A percentile compares a stretch with the other conserved stretches of the same genome.
Conservation (phyloP, 2,797 vertebrate genomes). For the Adelosebastes latens region DNA sequence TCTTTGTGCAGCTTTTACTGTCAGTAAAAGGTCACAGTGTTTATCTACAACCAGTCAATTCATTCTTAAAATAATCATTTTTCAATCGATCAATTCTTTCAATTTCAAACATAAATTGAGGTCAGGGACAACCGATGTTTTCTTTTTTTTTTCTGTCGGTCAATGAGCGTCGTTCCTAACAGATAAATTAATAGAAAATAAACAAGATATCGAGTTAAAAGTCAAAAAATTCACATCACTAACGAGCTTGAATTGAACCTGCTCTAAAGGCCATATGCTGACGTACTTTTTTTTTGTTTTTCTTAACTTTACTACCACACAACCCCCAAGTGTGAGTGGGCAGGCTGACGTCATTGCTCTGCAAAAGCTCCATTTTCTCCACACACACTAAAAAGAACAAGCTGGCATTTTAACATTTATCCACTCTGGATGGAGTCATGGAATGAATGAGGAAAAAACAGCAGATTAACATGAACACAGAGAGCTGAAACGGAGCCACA, state of each 20-base stretch:
- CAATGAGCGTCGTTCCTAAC: neutral
- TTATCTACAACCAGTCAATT: neutral
- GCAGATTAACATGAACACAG: neutral
- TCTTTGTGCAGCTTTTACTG: neutral
- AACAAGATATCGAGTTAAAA: neutral
- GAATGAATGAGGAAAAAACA: neutral
- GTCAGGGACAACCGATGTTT: neutral
- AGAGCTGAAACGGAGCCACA: neutral
- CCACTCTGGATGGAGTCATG: neutral
- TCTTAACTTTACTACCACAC: neutral
- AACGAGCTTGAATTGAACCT: neutral
- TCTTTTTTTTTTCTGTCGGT: neutral
- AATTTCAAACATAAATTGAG: neutral
- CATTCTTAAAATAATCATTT: neutral
- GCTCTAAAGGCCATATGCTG: neutral
- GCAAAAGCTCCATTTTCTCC: slow-evolving; percentile 6
- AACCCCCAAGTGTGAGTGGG: neutral
- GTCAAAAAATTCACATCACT: neutral
- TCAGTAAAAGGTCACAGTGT: neutral
- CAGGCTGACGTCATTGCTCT: slow-evolving; percentile 2
- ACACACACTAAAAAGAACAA: slow-evolving; percentile 9
- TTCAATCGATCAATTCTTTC: neutral
- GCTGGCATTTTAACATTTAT: slow-evolving; percentile 6
- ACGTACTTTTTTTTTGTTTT: neutral
- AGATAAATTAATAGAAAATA: neutral